These are phyloP conservation scores for Hyaena hyaena DNA, from an alignment of 2,113 vertebrate species.

Conservation along the genomic window DNA sequence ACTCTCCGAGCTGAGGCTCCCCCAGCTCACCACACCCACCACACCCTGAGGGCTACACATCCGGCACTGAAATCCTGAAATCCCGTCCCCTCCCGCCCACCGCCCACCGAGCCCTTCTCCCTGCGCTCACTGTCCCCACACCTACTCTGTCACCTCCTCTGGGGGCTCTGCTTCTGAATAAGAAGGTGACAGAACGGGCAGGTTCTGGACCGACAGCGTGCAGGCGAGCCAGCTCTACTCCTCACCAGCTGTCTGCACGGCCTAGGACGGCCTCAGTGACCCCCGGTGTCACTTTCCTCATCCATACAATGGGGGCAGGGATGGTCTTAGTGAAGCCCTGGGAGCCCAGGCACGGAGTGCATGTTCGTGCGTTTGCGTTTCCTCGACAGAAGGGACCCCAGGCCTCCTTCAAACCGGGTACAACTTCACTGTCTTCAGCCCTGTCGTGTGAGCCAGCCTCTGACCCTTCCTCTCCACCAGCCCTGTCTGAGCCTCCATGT, in stretches of 20 bases:
- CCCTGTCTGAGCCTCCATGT: neutral
- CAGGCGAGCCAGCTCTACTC: too few relatives aligned
- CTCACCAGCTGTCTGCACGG: neutral
- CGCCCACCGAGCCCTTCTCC: neutral
- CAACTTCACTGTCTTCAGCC: neutral
- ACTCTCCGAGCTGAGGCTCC: neutral
- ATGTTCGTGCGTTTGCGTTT: neutral
- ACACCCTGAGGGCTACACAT: too few relatives aligned
- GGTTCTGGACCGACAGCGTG: neutral
- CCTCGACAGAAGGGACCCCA: neutral
- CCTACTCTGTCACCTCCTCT: neutral
- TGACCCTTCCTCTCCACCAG: neutral
- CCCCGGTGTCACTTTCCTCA: neutral
- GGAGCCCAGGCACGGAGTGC: neutral
- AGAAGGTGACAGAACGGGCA: too few relatives aligned
- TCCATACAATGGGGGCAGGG: too few relatives aligned
- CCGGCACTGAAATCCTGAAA: neutral
- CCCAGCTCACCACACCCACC: neutral
- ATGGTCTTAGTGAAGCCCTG: neutral
- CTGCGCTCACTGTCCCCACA: neutral
- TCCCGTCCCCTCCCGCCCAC: neutral
- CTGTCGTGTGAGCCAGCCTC: neutral
- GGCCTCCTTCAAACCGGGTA: neutral
- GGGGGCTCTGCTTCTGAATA: neutral
- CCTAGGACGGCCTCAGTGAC: neutral